Percentiles rank a stretch among this genome's conserved stretches.
These are phyloP conservation scores for Fundulus diaphanus DNA, from an alignment of 2,797 vertebrate species.

Conservation along the genomic window DNA sequence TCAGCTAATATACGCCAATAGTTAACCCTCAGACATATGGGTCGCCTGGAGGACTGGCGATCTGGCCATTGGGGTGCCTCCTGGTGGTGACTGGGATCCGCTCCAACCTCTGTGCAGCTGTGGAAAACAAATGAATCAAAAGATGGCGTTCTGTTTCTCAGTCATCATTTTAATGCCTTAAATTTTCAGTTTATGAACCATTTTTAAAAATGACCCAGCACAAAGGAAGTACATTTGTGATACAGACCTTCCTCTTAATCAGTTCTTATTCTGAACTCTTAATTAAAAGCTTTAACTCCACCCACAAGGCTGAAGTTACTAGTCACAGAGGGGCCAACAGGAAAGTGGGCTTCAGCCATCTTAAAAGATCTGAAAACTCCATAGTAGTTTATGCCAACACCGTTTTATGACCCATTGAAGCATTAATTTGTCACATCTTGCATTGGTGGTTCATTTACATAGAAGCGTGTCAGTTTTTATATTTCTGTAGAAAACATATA, in stretches of 20 bases:
- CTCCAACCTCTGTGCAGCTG: neutral
- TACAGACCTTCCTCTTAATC: neutral
- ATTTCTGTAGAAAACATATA: neutral
- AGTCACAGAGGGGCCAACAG: neutral
- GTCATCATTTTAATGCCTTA: neutral
- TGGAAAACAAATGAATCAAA: neutral
- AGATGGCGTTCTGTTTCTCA: neutral
- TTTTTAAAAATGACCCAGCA: neutral
- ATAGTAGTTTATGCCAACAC: neutral
- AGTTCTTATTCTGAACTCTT: neutral
- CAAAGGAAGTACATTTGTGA: neutral
- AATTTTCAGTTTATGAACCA: neutral
- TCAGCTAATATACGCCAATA: constrained; percentile 11
- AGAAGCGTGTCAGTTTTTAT: neutral
- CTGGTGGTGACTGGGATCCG: neutral
- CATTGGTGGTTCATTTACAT: neutral
- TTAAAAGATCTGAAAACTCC: neutral
- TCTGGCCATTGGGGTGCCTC: neutral
- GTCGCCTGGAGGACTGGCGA: neutral
- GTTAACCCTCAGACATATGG: neutral
- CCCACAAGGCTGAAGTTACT: neutral
- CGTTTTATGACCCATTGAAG: neutral
- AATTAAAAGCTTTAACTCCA: neutral
- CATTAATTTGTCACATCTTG: neutral
- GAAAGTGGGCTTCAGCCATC: neutral